phyloP scores from a whole-genome alignment of 2,113 vertebrate species.

The Eulacestoma nigropectus region DNA sequence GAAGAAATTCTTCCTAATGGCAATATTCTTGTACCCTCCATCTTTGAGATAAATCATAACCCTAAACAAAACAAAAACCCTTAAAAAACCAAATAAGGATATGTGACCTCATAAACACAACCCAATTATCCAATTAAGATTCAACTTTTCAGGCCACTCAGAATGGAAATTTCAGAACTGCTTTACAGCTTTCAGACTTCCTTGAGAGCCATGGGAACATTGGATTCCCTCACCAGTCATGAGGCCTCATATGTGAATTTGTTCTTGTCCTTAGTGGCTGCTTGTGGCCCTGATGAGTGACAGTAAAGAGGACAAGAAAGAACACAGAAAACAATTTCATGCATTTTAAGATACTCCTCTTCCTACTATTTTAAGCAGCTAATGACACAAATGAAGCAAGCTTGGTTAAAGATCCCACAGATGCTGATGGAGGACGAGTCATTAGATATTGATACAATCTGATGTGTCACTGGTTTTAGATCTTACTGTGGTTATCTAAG shows the following conservation, averaged over 20 bases:
- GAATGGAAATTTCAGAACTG: constrained; percentile 20
- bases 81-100: neutral
- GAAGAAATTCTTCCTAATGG: neutral
- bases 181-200: constrained; percentile 16
- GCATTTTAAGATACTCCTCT: neutral
- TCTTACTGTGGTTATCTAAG: neutral
- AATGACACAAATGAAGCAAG: neutral
- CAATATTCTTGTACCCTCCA: neutral
- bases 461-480: neutral
- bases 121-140: neutral
- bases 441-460: neutral
- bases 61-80: neutral
- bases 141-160: constrained; percentile 21
- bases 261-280: neutral
- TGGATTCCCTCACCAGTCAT: neutral
- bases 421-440: neutral
- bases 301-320: neutral
- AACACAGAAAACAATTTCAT: neutral
- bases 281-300: neutral
- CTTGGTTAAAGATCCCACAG: neutral
- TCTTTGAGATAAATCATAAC: constrained; percentile 28
- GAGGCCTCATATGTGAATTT: neutral
- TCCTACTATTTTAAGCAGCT: neutral
- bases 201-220: neutral
- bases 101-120: constrained; percentile 32